These are phyloP conservation scores for Andrena haemorrhoa DNA, from an alignment of 2,888 invertebrate species.

Conservation along the genomic window DNA sequence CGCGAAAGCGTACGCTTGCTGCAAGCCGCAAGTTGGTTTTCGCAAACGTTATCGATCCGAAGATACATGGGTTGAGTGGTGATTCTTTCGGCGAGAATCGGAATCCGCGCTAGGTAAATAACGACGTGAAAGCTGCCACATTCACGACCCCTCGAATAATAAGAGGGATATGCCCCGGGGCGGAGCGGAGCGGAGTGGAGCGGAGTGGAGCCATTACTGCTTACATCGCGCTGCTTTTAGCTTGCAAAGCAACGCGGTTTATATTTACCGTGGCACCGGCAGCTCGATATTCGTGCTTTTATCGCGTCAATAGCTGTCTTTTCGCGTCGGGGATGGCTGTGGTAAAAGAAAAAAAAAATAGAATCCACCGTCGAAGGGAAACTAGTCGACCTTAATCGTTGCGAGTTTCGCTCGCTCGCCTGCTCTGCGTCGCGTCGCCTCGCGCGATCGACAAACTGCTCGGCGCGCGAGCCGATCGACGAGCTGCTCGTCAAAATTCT, in stretches of 20 bases:
- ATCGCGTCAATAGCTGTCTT: constrained; percentile 41
- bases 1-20: background rate
- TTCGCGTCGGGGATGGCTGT: constrained; percentile 5
- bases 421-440: background rate
- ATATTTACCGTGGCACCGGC: constrained; percentile 28
- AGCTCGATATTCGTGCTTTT: constrained; percentile 44
- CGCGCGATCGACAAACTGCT: too few species aligned
- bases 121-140: constrained; percentile 45
- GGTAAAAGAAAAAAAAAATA: background rate
- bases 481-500: background rate
- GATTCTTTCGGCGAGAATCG: constrained; percentile 19
- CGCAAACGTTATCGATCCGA: background rate
- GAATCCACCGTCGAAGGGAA: background rate
- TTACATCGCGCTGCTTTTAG: constrained; percentile 40
- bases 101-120: constrained; percentile 28
- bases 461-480: background rate
- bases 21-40: background rate
- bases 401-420: background rate
- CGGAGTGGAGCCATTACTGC: constrained; percentile 36
- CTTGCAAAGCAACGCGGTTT: constrained; percentile 14
- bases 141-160: constrained; percentile 22
- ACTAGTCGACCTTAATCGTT: constrained; percentile 29
- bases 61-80: background rate
- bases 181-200: background rate
- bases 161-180: constrained; percentile 19